Conservation (phyloP, 2,888 invertebrate species). For the Zygaena filipendulae region DNA sequence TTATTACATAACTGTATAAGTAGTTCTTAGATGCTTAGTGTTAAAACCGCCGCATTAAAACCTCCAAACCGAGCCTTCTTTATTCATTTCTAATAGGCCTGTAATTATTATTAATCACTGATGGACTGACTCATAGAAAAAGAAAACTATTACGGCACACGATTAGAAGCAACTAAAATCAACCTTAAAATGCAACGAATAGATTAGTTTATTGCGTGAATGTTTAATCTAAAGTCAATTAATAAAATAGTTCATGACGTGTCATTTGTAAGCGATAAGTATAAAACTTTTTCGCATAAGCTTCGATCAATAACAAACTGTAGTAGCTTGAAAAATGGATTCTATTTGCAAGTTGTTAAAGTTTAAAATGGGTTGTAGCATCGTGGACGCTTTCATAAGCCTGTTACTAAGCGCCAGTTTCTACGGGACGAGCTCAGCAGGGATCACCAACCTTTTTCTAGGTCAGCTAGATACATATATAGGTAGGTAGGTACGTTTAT, state of each 20-base stretch:
- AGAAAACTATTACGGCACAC: not conserved
- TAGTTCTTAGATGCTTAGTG: too few species aligned
- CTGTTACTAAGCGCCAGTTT: conserved; percentile 52
- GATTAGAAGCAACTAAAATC: conserved; percentile 1
- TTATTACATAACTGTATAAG: too few species aligned
- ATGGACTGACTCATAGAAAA: conserved; percentile 2
- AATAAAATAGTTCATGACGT: conserved; percentile 38
- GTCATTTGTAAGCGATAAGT: conserved; percentile 52
- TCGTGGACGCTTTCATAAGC: conserved; percentile 38
- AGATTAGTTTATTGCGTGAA: conserved; percentile 12
- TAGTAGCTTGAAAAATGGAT: conserved; percentile 14
- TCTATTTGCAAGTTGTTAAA: conserved; percentile 6
- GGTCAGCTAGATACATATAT: too few species aligned
- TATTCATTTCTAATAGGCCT: conserved; percentile 7
- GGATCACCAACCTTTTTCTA: conserved; percentile 57
- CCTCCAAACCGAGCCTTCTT: too few species aligned
- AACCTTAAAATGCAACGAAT: conserved; percentile 4
- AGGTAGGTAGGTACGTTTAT: too few species aligned
- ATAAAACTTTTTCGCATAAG: conserved; percentile 60
- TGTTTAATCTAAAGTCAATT: conserved; percentile 40
- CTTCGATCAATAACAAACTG: conserved; percentile 53
- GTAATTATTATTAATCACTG: conserved; percentile 6
- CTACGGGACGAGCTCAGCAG: conserved; percentile 30
- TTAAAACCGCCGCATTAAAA: too few species aligned
- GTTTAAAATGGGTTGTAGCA: conserved; percentile 18